Evolutionary conservation across 2,113 vertebrate genomes (phyloP).

Genomic region (Maylandia zebra): DNA sequence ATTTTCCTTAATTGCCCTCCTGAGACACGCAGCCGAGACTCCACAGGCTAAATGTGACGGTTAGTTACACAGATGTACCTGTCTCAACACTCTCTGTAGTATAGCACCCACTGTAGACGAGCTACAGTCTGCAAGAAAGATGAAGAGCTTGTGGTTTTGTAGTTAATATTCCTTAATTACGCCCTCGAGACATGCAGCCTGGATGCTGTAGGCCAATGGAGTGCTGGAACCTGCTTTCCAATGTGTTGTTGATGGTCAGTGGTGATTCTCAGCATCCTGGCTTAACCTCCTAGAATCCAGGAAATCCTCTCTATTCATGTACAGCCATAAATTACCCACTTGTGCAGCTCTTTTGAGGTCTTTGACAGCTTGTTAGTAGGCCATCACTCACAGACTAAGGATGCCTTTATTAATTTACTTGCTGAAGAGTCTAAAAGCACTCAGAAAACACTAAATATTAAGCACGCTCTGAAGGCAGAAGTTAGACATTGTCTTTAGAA

Average conservation of each 20-base stretch:
- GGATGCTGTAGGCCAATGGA: background rate
- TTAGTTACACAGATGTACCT: background rate
- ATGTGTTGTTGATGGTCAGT: background rate
- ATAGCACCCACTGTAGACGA: background rate
- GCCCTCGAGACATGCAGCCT: background rate
- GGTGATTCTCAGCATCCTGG: background rate
- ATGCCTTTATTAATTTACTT: background rate
- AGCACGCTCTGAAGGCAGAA: rapidly evolving
- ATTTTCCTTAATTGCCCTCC: background rate
- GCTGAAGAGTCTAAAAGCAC: background rate
- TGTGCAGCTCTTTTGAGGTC: background rate
- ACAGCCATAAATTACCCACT: background rate
- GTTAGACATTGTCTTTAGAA: background rate
- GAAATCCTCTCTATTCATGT: background rate
- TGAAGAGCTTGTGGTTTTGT: background rate
- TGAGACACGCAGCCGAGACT: background rate
- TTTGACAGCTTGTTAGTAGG: background rate
- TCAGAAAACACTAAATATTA: background rate
- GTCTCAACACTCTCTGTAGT: background rate
- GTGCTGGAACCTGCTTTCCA: background rate
- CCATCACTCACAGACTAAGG: rapidly evolving
- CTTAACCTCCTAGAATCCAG: background rate
- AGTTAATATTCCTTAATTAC: background rate
- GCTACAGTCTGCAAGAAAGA: background rate
- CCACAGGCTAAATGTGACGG: background rate